Base-by-base conservation (phyloP, 2,797 vertebrate genomes). In the Spheniscus humboldti region DNA sequence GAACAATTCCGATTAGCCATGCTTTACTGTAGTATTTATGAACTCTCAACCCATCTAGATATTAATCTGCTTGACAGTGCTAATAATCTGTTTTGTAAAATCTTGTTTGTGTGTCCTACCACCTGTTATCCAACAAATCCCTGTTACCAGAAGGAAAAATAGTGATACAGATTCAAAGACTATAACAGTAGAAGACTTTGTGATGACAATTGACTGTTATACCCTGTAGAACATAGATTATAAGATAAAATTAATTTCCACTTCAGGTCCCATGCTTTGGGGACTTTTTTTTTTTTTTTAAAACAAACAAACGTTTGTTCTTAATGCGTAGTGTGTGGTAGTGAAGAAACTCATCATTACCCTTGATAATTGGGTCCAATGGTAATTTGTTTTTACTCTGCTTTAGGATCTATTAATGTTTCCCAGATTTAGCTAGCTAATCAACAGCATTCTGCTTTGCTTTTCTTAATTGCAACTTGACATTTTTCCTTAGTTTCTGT, bases 361-460 rank as follows among this genome's bases (percentile, higher is more conserved):
- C 16, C 11, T 41, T 83, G 30, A 68, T 39, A 56, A 39, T 11
- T 73, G 16, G 25, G 10, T 59, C 60, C 37, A 74, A 47, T 9
- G 11, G 12, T 23, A 64, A 81, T 76, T 76, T 69, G 28, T 3
- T 76, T 20, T 76, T 88, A 43, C 13, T 69, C 11, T 67, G 27
- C 18, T 60, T 81, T 62, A 75, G 23, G 4, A 35, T 72, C 9
- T 82, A 48, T 60, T 73, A 47, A 66, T 35, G 11, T 89, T 67
- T 60, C 27, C 10, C 14, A 41, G 2, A 55, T 87, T 76, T 64
- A 85, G 4, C 31, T 37, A 80, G 12, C 17, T 83, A 41, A 73
- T 39, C 20, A 74, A 45, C 0, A 0, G 2, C 18, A 86, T 11
- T 10, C 37, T 64, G 4, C 7, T 76, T 76, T 90, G 4, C 5